Conservation (phyloP, 2,888 invertebrate species). For the Drosophila sordidula region DNA sequence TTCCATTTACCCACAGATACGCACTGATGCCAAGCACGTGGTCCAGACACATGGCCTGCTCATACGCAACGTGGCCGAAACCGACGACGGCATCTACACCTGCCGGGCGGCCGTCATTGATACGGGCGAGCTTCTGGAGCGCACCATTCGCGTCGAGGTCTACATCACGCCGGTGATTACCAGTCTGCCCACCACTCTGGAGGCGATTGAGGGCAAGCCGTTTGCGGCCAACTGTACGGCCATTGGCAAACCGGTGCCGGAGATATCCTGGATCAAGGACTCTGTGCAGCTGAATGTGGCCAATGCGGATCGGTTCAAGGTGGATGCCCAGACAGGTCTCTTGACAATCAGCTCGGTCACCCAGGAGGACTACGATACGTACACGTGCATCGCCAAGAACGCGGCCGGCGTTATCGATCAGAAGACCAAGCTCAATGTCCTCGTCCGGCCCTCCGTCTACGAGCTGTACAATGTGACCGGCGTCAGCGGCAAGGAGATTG, state of each 20-base stretch:
- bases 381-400: slow-evolving; percentile 93
- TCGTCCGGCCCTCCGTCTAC: slow-evolving; percentile 92
- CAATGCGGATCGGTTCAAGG: slow-evolving; percentile 87
- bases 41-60: slow-evolving; percentile 91
- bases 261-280: slow-evolving; percentile 93
- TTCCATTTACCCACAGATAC: slow-evolving; percentile 85
- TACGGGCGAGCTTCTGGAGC: slow-evolving; percentile 92
- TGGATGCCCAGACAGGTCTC: slow-evolving; percentile 89
- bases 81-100: slow-evolving; percentile 94
- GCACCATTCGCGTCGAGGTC: slow-evolving; percentile 92
- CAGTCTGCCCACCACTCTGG: slow-evolving; percentile 87
- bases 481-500: slow-evolving; percentile 87
- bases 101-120: slow-evolving; percentile 94
- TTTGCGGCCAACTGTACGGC: slow-evolving; percentile 92
- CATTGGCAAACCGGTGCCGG: slow-evolving; percentile 93
- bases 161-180: slow-evolving; percentile 91
- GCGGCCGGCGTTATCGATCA: slow-evolving; percentile 90
- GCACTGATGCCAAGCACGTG: slow-evolving; percentile 90
- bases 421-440: slow-evolving; percentile 89
- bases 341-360: slow-evolving; percentile 91
- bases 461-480: slow-evolving; percentile 91
- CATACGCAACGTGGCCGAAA: slow-evolving; percentile 91
- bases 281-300: slow-evolving; percentile 90
- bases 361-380: slow-evolving; percentile 92
- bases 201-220: slow-evolving; percentile 92